Percentiles rank a stretch among this genome's conserved stretches.
These are phyloP conservation scores for Hemithea aestivaria DNA, from an alignment of 2,888 invertebrate genomes.

Conservation along the genomic window DNA sequence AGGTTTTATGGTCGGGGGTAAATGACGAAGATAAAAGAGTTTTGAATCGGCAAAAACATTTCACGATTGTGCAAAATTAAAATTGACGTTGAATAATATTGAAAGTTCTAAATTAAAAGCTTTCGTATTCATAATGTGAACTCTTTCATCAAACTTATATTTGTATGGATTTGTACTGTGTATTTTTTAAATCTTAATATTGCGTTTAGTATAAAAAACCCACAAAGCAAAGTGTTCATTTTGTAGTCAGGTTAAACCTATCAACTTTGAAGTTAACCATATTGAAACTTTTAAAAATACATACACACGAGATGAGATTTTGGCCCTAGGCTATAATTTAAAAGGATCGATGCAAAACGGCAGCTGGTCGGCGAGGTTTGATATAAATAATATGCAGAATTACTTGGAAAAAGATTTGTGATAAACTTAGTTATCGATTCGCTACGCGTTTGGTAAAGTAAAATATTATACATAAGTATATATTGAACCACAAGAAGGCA, in stretches of 20 bases:
- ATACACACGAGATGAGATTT: conserved; percentile 56
- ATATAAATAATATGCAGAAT: conserved; percentile 55
- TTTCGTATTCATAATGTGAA: too few relatives aligned
- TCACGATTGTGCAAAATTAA: conserved; percentile 6
- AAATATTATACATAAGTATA: too few relatives aligned
- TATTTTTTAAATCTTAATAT: too few relatives aligned
- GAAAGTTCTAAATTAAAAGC: too few relatives aligned
- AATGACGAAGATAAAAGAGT: conserved; percentile 2
- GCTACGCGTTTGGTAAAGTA: conserved; percentile 31
- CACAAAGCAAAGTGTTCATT: conserved; percentile 11
- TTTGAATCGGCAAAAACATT: conserved; percentile 9
- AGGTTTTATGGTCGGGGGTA: conserved; percentile 20
- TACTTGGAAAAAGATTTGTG: conserved; percentile 67
- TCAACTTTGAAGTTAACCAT: conserved; percentile 47
- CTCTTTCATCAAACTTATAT: too few relatives aligned
- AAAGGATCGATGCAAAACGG: conserved; percentile 58
- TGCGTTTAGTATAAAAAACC: conserved; percentile 18
- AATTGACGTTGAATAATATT: conserved; percentile 5
- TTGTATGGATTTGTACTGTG: too few relatives aligned
- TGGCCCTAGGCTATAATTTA: conserved; percentile 62
- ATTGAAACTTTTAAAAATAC: conserved; percentile 59
- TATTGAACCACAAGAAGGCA: too few relatives aligned
- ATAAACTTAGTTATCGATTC: conserved; percentile 71
- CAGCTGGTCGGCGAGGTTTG: conserved; percentile 63
- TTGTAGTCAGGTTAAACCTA: conserved; percentile 27